Conservation (phyloP, 2,113 vertebrate genomes). For the Apaloderma vittatum region DNA sequence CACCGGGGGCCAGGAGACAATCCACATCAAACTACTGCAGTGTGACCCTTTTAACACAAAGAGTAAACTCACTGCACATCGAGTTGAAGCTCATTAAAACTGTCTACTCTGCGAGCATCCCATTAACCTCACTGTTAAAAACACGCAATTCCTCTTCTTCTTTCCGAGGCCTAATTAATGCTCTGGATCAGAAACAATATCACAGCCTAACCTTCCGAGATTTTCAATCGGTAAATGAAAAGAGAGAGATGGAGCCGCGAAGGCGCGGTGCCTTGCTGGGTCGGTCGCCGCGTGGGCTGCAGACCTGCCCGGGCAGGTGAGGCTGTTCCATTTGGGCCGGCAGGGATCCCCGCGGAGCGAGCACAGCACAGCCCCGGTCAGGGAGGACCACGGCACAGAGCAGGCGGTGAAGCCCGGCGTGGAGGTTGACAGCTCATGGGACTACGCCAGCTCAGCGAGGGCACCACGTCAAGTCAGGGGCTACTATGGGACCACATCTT, state of each 20-base stretch:
- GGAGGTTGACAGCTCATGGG: not conserved
- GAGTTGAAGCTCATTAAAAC: slow-evolving; percentile 91
- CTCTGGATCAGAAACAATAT: slow-evolving; percentile 78
- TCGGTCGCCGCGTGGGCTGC: not conserved
- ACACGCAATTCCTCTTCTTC: slow-evolving; percentile 82
- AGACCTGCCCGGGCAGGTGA: slow-evolving; percentile 56
- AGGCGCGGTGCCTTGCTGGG: not conserved
- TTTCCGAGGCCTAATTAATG: slow-evolving; percentile 85
- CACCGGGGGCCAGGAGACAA: slow-evolving; percentile 81
- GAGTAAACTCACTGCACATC: slow-evolving; percentile 84
- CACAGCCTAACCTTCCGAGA: slow-evolving; percentile 74
- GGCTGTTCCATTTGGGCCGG: not conserved
- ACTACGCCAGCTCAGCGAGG: not conserved
- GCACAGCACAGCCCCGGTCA: accelerated
- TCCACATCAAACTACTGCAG: slow-evolving; percentile 92
- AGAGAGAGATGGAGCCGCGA: slow-evolving; percentile 4
- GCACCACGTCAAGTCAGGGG: accelerated
- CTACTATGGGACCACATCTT: not conserved
- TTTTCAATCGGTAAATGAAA: slow-evolving; percentile 73
- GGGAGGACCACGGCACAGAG: accelerated
- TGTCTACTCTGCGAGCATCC: slow-evolving; percentile 87
- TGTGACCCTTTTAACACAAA: slow-evolving; percentile 96
- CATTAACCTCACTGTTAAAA: slow-evolving; percentile 88
- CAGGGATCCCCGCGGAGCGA: not conserved
- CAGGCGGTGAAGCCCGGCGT: not conserved